Percentiles rank a stretch among this genome's conserved stretches.
These are phyloP conservation scores for Rotaria magnacalcarata DNA, from an alignment of 2,888 invertebrate genomes.

Conservation along the genomic window DNA sequence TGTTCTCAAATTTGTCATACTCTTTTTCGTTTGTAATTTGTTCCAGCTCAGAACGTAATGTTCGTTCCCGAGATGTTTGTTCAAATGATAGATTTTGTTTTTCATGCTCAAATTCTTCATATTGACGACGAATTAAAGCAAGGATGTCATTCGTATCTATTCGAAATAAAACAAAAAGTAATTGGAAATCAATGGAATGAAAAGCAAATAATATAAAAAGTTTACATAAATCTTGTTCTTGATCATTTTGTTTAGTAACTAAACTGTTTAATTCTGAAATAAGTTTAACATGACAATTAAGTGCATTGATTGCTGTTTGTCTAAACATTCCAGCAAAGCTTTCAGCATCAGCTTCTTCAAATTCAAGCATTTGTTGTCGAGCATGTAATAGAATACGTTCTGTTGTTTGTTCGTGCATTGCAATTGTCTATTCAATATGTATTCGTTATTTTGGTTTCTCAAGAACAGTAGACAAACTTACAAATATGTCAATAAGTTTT, in stretches of 20 bases:
- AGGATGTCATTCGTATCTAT: not conserved
- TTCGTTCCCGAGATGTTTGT: slow-evolving; percentile 37
- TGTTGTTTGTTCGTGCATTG: not conserved
- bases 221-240: not conserved
- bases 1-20: not conserved
- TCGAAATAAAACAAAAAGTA: too few species aligned
- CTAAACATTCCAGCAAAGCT: not conserved
- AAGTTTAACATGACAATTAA: not conserved
- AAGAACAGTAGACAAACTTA: not conserved
- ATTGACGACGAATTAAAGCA: not conserved
- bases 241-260: not conserved
- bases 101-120: not conserved
- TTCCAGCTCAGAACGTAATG: slow-evolving; percentile 40
- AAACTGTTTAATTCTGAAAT: not conserved
- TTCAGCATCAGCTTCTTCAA: not conserved
- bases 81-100: slow-evolving; percentile 5
- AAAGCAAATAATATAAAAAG: not conserved
- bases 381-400: not conserved
- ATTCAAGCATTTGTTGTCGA: not conserved
- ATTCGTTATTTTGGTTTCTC: not conserved
- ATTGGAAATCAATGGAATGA: too few species aligned
- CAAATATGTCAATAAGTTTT: not conserved
- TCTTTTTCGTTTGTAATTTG: slow-evolving; percentile 27
- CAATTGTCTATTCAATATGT: not conserved
- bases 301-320: not conserved